Conservation (phyloP, 1,140 invertebrate genomes). For the Parasteatoda tepidariorum region DNA sequence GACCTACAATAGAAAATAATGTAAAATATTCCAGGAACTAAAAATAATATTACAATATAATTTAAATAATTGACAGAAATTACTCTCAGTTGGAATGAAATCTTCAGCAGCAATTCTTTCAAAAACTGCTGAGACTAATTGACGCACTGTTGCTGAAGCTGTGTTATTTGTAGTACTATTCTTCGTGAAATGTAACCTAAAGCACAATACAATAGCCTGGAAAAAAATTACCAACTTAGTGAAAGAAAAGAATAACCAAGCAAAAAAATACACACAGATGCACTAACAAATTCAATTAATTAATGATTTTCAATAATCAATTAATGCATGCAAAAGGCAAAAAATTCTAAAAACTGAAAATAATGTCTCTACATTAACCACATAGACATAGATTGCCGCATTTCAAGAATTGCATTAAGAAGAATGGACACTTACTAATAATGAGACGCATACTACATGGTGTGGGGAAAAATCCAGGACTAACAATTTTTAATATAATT, state of each 20-base stretch:
- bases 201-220: slow-evolving; percentile 94
- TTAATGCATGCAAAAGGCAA: not conserved
- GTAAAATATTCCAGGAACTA: too few relatives aligned
- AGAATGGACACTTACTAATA: too few relatives aligned
- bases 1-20: not conserved
- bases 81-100: slow-evolving; percentile 55
- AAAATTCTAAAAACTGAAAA: not conserved
- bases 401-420: too few relatives aligned
- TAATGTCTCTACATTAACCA: too few relatives aligned
- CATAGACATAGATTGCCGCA: too few relatives aligned
- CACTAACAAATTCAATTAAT: not conserved
- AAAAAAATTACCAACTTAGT: slow-evolving; percentile 65
- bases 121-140: slow-evolving; percentile 96
- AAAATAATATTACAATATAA: not conserved
- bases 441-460: too few relatives aligned
- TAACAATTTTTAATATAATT: too few relatives aligned
- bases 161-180: slow-evolving; percentile 95
- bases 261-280: not conserved
- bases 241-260: too few relatives aligned
- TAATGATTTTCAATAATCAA: slow-evolving; percentile 13
- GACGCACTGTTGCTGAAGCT: slow-evolving; percentile 95
- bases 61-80: not conserved
- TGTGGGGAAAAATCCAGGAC: too few relatives aligned
- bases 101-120: slow-evolving; percentile 85
- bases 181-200: slow-evolving; percentile 93